Evolutionary conservation across 2,797 vertebrate species (phyloP).

Genomic region (Tamandua tetradactyla): DNA sequence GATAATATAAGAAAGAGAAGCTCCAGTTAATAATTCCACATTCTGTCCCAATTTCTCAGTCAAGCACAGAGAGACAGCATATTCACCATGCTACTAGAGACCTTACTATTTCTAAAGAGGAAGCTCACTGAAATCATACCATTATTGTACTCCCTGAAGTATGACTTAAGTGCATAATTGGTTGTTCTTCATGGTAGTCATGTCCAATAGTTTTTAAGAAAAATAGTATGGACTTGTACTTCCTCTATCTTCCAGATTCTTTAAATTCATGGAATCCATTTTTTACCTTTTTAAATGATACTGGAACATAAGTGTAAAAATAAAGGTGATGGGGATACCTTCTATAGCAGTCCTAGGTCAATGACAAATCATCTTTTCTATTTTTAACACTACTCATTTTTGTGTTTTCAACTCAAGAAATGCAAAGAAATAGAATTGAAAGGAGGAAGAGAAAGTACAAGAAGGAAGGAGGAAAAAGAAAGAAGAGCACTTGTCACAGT

Average conservation of each 20-base stretch:
- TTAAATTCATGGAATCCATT: not conserved
- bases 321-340: not conserved
- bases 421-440: not conserved
- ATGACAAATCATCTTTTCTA: not conserved
- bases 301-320: not conserved
- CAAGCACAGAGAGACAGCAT: not conserved
- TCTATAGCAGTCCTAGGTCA: not conserved
- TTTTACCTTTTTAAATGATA: not conserved
- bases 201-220: not conserved
- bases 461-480: not conserved
- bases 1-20: not conserved
- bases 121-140: not conserved
- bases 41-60: not conserved
- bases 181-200: not conserved
- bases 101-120: not conserved
- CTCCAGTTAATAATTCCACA: not conserved
- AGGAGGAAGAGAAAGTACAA: not conserved
- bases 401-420: not conserved
- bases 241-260: not conserved
- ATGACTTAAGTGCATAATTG: not conserved
- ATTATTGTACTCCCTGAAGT: not conserved
- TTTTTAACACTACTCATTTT: not conserved
- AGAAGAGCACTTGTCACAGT: not conserved
- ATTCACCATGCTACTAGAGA: not conserved
- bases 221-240: not conserved